These are phyloP conservation scores for Heteromurus nitidus DNA, from an alignment of 2,888 invertebrate species.

Conservation along the genomic window DNA sequence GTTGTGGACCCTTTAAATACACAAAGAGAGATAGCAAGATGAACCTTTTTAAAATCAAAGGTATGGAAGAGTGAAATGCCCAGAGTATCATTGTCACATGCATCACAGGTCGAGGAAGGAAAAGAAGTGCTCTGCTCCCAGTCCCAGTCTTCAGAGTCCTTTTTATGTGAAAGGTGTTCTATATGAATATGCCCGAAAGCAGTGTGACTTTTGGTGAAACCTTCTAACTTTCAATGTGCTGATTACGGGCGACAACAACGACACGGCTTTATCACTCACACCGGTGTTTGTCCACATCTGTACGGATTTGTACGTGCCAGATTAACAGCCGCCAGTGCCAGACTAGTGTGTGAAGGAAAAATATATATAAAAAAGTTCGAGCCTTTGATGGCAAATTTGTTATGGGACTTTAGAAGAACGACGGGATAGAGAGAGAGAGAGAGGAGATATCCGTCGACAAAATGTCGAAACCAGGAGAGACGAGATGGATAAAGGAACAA, in stretches of 20 bases:
- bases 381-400: no score
- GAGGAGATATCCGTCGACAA: conserved; percentile 26
- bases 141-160: no score
- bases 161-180: no score
- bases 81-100: no score
- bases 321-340: conserved; percentile 53
- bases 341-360: conserved; percentile 23
- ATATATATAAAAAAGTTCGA: no score
- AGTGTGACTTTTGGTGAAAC: no score
- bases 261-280: conserved; percentile 41
- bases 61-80: no score
- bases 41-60: conserved; percentile 12
- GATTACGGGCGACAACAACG: conserved; percentile 55
- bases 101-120: no score
- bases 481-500: not conserved
- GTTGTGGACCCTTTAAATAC: conserved; percentile 51
- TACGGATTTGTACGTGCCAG: conserved; percentile 60
- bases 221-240: conserved; percentile 39
- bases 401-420: no score
- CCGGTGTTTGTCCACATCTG: conserved; percentile 54
- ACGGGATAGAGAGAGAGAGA: conserved; percentile 10
- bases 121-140: no score
- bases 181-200: no score
- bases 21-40: conserved; percentile 11
- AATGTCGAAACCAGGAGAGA: not conserved